A percentile compares a stretch with the other conserved stretches of the same genome.
Conservation (phyloP, 2,113 vertebrate genomes). For the Ceyx margarethae region DNA sequence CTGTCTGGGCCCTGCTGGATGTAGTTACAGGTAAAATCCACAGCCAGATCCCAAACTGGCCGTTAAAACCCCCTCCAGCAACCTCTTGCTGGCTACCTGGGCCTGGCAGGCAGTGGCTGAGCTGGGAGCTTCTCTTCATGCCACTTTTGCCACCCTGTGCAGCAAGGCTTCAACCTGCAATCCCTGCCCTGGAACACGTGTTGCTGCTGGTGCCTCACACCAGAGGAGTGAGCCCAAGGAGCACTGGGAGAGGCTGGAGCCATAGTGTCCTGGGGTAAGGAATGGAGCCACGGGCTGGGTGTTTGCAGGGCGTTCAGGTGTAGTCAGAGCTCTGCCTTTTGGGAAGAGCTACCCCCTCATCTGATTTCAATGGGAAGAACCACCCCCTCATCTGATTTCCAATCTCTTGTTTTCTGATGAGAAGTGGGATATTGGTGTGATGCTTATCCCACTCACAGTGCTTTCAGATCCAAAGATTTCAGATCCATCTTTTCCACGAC, state of each 20-base stretch:
- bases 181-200: not conserved
- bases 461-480: not conserved
- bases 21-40: not conserved
- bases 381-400: not conserved
- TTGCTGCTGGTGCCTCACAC: not conserved
- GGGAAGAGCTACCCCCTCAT: not conserved
- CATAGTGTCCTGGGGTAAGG: rapidly evolving
- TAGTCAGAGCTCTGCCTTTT: rapidly evolving
- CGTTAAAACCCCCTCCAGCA: not conserved
- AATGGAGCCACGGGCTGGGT: not conserved
- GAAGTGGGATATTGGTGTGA: not conserved
- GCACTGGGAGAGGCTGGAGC: not conserved
- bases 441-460: not conserved
- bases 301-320: rapidly evolving
- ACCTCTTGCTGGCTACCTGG: not conserved
- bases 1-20: not conserved
- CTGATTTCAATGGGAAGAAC: rapidly evolving
- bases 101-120: rapidly evolving
- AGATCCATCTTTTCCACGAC: not conserved
- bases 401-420: not conserved
- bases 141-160: not conserved
- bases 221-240: not conserved
- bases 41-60: not conserved
- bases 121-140: not conserved
- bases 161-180: not conserved